These are phyloP conservation scores for Taurulus bubalis DNA, from an alignment of 2,113 vertebrate species.

Conservation along the genomic window DNA sequence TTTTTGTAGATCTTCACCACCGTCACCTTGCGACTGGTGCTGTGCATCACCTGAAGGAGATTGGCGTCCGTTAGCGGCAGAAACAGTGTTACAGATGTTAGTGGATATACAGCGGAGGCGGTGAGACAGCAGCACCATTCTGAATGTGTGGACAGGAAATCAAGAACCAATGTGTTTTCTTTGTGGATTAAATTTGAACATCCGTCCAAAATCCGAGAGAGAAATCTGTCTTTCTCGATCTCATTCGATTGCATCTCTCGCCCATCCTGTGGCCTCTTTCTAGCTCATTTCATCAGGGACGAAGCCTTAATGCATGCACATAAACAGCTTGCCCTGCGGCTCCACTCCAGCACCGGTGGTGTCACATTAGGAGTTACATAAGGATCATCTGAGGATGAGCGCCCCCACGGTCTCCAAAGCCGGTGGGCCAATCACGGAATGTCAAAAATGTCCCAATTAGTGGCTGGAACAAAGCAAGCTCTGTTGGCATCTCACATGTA, in stretches of 20 bases:
- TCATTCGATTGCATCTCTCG: not conserved
- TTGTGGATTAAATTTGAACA: not conserved
- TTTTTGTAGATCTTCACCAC: slow-evolving; percentile 94
- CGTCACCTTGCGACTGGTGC: slow-evolving; percentile 85
- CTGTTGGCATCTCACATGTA: slow-evolving; percentile 44
- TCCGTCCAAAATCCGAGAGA: not conserved
- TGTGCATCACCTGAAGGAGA: slow-evolving; percentile 84
- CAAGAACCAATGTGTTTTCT: not conserved
- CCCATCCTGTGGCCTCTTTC: slow-evolving; percentile 30
- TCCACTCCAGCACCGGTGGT: slow-evolving; percentile 5
- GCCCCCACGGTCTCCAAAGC: slow-evolving; percentile 35
- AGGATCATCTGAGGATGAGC: slow-evolving; percentile 46
- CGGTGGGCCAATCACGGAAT: slow-evolving; percentile 65
- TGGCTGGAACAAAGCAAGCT: slow-evolving; percentile 56
- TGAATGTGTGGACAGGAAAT: not conserved
- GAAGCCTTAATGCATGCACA: slow-evolving; percentile 39
- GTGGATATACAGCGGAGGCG: not conserved
- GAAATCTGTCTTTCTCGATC: not conserved
- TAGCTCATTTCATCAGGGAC: slow-evolving; percentile 37
- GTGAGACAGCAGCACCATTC: not conserved
- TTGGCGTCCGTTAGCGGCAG: not conserved
- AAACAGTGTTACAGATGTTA: not conserved
- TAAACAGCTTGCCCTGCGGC: not conserved
- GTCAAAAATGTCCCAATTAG: slow-evolving; percentile 74
- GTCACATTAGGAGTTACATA: slow-evolving; percentile 54